Percentiles rank a stretch among this genome's conserved stretches.
phyloP scores from a whole-genome alignment of 2,797 vertebrate species.

The Eurystomus glaucurus region DNA sequence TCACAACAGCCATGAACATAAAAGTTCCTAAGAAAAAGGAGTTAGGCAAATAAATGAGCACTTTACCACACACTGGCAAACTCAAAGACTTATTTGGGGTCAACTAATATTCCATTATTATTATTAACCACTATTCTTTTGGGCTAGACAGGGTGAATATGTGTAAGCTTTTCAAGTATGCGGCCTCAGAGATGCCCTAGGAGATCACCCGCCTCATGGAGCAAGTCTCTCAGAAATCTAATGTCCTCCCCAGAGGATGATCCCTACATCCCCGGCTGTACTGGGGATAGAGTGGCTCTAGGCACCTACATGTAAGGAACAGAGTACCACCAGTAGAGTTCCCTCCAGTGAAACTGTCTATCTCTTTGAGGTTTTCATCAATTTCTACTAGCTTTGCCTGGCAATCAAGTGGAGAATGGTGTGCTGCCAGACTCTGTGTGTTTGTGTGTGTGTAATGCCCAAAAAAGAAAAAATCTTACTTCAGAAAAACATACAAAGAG shows the following conservation, averaged over 20 bases:
- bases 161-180: not conserved
- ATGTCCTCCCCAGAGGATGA: not conserved
- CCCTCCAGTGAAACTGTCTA: not conserved
- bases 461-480: not conserved
- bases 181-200: not conserved
- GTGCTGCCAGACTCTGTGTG: not conserved
- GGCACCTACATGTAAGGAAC: rapidly evolving
- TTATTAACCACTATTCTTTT: not conserved
- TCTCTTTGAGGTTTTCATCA: not conserved
- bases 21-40: not conserved
- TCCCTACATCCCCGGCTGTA: not conserved
- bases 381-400: not conserved
- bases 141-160: rapidly evolving
- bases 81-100: not conserved
- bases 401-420: not conserved
- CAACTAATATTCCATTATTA: not conserved
- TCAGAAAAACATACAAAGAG: not conserved
- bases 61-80: not conserved
- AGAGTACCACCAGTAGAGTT: not conserved
- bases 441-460: not conserved
- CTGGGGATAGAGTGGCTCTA: rapidly evolving
- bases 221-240: not conserved
- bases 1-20: not conserved
- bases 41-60: not conserved
- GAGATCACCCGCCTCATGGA: not conserved